Conservation (phyloP, 2,888 invertebrate genomes). For the Dusona sp. region DNA sequence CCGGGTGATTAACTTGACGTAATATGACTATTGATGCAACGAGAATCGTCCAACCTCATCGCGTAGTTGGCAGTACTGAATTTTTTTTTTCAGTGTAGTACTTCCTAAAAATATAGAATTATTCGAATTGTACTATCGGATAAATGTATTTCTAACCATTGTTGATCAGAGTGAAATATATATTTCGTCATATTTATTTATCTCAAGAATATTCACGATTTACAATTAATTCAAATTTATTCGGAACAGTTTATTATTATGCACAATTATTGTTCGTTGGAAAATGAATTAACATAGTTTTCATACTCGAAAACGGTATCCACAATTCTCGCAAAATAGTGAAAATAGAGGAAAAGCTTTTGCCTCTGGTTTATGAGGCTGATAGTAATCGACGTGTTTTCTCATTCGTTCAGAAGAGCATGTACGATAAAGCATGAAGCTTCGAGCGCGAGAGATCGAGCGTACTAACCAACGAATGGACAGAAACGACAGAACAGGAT, state of each 20-base stretch:
- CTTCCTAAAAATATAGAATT: neutral
- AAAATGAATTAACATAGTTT: conserved; percentile 9
- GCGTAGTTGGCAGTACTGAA: no score
- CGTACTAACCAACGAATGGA: conserved; percentile 58
- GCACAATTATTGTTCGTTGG: conserved; percentile 13
- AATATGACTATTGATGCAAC: no score
- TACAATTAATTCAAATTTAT: conserved; percentile 11
- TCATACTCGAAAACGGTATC: neutral
- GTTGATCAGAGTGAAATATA: neutral
- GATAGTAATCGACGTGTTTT: conserved; percentile 55
- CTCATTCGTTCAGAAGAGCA: conserved; percentile 48
- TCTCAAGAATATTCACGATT: neutral
- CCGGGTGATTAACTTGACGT: no score
- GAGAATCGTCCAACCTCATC: no score
- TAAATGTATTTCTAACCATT: neutral
- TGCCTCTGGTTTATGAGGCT: conserved; percentile 20
- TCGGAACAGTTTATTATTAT: neutral
- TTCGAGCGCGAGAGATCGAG: conserved; percentile 50
- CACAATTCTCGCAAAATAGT: conserved; percentile 20
- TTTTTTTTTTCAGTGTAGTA: no score
- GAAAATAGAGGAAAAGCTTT: conserved; percentile 25
- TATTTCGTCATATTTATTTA: neutral
- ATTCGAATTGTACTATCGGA: neutral
- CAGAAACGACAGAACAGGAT: conserved; percentile 68
- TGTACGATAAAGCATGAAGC: conserved; percentile 46